These are phyloP conservation scores for Anguilla rostrata DNA, from an alignment of 2,113 vertebrate genomes.

Conservation along the genomic window DNA sequence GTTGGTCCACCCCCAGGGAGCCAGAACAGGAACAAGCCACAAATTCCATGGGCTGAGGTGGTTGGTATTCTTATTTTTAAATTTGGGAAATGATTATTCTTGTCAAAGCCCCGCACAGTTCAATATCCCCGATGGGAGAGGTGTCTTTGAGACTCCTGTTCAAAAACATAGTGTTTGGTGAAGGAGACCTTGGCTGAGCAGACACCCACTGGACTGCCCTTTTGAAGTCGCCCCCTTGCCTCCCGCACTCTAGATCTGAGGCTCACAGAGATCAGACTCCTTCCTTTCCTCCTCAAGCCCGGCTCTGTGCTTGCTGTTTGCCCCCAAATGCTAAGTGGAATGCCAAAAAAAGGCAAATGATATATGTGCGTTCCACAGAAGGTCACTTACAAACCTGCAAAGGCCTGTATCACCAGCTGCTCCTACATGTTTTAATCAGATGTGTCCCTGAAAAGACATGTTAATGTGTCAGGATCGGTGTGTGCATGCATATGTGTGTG, in stretches of 20 bases:
- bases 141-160: conserved; percentile 33
- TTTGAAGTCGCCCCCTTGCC: conserved; percentile 33
- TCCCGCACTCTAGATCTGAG: background rate
- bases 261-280: background rate
- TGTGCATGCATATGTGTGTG: background rate
- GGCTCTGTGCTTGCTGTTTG: background rate
- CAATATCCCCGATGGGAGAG: conserved; percentile 25
- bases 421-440: background rate
- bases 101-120: conserved; percentile 12
- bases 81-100: conserved; percentile 29
- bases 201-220: conserved; percentile 23
- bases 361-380: conserved; percentile 50
- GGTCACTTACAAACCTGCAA: conserved; percentile 14
- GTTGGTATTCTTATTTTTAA: conserved; percentile 3
- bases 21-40: background rate
- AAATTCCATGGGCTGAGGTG: background rate
- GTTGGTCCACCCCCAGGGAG: background rate
- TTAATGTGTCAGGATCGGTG: background rate
- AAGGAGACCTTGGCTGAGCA: conserved; percentile 32
- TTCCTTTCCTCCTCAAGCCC: background rate
- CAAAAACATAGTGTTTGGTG: conserved; percentile 28
- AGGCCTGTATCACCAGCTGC: background rate
- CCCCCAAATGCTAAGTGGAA: conserved; percentile 39
- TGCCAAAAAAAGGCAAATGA: conserved; percentile 59
- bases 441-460: background rate